Percentiles rank a stretch among this genome's conserved stretches.
Conservation (phyloP, 2,888 invertebrate genomes). For the Agrotis clavis region DNA sequence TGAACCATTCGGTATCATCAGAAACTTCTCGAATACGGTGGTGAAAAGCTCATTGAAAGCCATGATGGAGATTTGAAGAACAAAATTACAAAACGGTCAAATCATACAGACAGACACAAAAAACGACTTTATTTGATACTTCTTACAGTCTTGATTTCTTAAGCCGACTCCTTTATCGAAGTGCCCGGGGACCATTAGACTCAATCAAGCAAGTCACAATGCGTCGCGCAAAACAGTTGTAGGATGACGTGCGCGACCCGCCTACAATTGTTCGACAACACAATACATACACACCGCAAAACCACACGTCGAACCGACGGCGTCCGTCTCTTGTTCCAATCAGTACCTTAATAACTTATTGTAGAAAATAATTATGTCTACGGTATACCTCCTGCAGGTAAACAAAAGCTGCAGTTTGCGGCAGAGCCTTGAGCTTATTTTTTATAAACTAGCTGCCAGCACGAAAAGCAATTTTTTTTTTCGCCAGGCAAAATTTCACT, state of each 20-base stretch:
- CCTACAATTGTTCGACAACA: conserved; percentile 72
- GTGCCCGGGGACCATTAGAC: conserved; percentile 53
- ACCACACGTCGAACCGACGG: conserved; percentile 59
- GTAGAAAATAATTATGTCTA: conserved; percentile 1
- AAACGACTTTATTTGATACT: not conserved
- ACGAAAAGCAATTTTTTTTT: not conserved
- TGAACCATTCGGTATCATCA: not conserved
- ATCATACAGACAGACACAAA: not conserved
- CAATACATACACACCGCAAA: conserved; percentile 56
- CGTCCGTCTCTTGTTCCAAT: conserved; percentile 56
- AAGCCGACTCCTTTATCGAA: conserved; percentile 46
- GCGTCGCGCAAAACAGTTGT: conserved; percentile 64
- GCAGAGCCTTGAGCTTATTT: not conserved
- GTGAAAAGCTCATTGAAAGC: not conserved
- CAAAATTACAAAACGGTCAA: not conserved
- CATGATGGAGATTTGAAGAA: not conserved
- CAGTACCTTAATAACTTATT: conserved; percentile 38
- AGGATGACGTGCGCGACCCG: conserved; percentile 77
- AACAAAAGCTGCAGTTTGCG: not conserved
- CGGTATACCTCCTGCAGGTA: not conserved
- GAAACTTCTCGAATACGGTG: not conserved
- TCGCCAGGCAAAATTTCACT: not conserved
- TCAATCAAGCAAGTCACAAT: conserved; percentile 66
- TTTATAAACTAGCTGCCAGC: not conserved
- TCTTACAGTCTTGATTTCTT: conserved; percentile 10